phyloP scores from a whole-genome alignment of 2,797 vertebrate genomes.

The Nyctibius grandis region DNA sequence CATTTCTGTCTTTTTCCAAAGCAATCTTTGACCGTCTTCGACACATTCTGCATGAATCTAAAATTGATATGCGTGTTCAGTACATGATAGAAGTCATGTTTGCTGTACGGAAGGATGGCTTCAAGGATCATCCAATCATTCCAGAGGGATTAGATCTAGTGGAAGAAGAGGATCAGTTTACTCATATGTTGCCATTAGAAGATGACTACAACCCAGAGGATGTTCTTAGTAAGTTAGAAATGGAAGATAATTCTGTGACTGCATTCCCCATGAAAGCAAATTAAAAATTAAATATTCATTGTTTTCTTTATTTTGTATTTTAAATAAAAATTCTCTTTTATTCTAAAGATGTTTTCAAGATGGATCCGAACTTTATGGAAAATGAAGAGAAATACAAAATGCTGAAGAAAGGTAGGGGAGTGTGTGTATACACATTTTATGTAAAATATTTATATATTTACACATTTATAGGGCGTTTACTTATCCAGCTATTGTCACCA shows the following conservation, averaged over 20 bases:
- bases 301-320: not conserved
- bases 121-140: slow-evolving; percentile 94
- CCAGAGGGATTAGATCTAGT: slow-evolving; percentile 92
- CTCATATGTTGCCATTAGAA: slow-evolving; percentile 95
- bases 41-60: slow-evolving; percentile 94
- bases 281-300: not conserved
- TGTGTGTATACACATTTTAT: not conserved
- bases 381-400: slow-evolving; percentile 96
- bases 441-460: not conserved
- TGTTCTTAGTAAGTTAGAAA: slow-evolving; percentile 84
- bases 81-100: slow-evolving; percentile 99
- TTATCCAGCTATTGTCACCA: not conserved
- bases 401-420: slow-evolving; percentile 87
- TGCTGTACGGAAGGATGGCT: slow-evolving; percentile 95
- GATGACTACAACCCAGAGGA: slow-evolving; percentile 95
- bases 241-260: not conserved
- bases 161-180: slow-evolving; percentile 96
- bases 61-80: slow-evolving; percentile 96
- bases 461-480: fast-evolving
- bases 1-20: slow-evolving; percentile 50
- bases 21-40: slow-evolving; percentile 97
- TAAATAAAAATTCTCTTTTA: slow-evolving; percentile 32
- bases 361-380: slow-evolving; percentile 94
- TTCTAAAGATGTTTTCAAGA: slow-evolving; percentile 93
- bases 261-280: not conserved